Conservation (phyloP, 2,113 vertebrate species). For the Sylvilagus bachmani region DNA sequence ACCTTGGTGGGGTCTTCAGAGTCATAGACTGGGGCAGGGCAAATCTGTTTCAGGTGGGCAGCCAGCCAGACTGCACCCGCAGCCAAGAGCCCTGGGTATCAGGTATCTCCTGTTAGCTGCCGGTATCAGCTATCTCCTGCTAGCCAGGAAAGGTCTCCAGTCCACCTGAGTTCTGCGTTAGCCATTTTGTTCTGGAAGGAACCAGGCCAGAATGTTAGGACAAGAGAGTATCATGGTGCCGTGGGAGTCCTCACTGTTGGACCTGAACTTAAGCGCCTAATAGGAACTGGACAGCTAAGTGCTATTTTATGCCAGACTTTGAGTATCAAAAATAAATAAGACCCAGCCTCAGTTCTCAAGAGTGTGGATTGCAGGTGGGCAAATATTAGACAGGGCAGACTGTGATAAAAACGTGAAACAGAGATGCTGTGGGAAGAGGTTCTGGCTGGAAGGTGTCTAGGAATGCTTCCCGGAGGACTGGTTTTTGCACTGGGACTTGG, state of each 20-base stretch:
- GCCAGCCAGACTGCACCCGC: neutral
- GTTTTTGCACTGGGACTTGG: neutral
- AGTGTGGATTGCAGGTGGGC: neutral
- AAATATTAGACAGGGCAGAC: neutral
- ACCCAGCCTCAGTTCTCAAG: neutral
- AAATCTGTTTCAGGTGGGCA: slow-evolving; percentile 34
- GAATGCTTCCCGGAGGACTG: neutral
- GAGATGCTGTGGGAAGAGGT: neutral
- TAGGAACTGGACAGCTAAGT: neutral
- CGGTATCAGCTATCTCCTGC: neutral
- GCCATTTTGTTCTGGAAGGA: slow-evolving; percentile 15
- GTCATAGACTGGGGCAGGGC: slow-evolving; percentile 33
- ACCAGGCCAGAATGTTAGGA: neutral
- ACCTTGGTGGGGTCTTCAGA: slow-evolving; percentile 70
- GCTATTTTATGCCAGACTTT: neutral
- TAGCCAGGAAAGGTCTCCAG: neutral
- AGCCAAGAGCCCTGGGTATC: neutral
- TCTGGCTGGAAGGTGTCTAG: neutral
- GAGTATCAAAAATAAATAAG: slow-evolving; percentile 27
- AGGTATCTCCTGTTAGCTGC: neutral
- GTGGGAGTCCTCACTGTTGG: neutral
- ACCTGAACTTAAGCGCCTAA: neutral
- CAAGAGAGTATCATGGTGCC: neutral
- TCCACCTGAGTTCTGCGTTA: slow-evolving; percentile 30
- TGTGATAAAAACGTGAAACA: neutral